phyloP scores from a whole-genome alignment of 2,113 vertebrate genomes.

The Baryphthengus martii region DNA sequence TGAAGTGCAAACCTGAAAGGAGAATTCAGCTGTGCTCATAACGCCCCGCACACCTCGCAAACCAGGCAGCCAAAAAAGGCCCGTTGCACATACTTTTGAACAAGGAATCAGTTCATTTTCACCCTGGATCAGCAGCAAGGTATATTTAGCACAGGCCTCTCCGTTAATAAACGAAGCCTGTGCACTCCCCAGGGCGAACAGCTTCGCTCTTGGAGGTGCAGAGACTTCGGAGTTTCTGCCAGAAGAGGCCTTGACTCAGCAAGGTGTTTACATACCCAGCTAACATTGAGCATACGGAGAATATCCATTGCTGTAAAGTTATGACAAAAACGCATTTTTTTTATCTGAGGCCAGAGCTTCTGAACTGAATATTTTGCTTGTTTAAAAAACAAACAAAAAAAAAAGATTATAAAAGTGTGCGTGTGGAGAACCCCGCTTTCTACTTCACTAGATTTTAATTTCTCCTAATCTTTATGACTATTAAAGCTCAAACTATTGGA shows the following conservation, averaged over 20 bases:
- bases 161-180: neutral
- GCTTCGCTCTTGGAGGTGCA: neutral
- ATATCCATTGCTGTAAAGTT: neutral
- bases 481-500: neutral
- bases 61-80: neutral
- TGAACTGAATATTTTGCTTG: neutral
- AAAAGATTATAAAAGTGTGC: neutral
- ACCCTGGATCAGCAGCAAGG: neutral
- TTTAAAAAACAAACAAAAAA: neutral
- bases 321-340: neutral
- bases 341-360: neutral
- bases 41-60: neutral
- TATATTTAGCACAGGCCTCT: neutral
- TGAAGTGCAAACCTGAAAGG: neutral
- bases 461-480: neutral
- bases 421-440: neutral
- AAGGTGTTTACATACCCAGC: neutral
- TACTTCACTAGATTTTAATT: conserved; percentile 11
- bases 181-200: neutral
- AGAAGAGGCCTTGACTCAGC: neutral
- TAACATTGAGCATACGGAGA: neutral
- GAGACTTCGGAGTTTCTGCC: neutral
- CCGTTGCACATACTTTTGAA: neutral
- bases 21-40: neutral
- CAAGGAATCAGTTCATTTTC: neutral